Evolutionary conservation across 2,888 invertebrate genomes (phyloP), one percentile per base, ranked within the genome.

Genomic region (Agrotis exclamationis): DNA sequence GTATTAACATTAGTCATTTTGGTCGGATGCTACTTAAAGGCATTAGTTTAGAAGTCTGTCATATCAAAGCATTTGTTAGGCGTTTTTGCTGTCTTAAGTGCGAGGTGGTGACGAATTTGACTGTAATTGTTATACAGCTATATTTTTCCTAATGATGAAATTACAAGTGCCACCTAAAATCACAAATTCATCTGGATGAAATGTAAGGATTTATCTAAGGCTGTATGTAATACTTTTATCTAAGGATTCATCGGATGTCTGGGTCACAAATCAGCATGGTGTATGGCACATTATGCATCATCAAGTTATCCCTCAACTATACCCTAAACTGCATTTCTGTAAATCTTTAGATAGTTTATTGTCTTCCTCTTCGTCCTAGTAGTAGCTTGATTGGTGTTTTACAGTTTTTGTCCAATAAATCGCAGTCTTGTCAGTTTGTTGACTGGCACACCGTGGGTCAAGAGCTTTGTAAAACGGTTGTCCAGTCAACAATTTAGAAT

Each of bases 1-100:
- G 69, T 75, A 74, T 78, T 72, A 78, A 72, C 54, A 84, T 85
- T 72, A 76, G 67, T 83, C 50, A 66, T 70, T 79, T 71, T 64
- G 65, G 48, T 14, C 47, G 60, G 78, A 70, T 76, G 83, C 83
- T 82, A 83, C 80, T 74, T 62, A 24, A 68, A 68, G 14, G 13
- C 20, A 70, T 81, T 70, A n/a, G 22, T 78, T 78, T 44, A 24
- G 28, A 33, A 51, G 39, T 39, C 28, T 82, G 59, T 79, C 73
- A 79, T 64, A 58, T 78, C 50, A 66, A 53, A 71, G 53, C 56
- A 63, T 59, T 77, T 57, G 4, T 63, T 44, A 28, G 24, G 1
- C 1, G 24, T 71, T 65, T 54, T 71, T 24, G 4, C 7, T 33
- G 2, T 14, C 33, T 33, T 59, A 18, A 0, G 7, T 5, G 20